Percentiles rank a stretch among this genome's conserved stretches.
Conservation (phyloP, 2,797 vertebrate genomes). For the Intellagama lesueurii region DNA sequence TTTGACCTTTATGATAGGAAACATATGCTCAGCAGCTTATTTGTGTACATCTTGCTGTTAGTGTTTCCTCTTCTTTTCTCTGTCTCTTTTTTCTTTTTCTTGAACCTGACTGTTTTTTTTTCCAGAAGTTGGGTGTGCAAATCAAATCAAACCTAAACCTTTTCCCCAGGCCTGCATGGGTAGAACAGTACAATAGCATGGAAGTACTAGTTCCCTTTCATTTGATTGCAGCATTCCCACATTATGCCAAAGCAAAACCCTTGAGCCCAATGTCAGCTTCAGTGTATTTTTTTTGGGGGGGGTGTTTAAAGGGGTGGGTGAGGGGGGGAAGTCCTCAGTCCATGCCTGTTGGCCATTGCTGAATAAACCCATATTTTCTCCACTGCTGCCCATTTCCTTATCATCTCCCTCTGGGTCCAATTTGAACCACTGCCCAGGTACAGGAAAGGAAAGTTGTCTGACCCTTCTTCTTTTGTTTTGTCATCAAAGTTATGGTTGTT, state of each 20-base stretch:
- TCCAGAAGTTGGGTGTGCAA: slow-evolving; percentile 5
- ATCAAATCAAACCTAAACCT: not conserved
- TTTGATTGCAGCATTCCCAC: too few relatives aligned
- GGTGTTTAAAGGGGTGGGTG: not conserved
- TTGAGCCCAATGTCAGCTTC: not conserved
- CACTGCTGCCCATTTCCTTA: not conserved
- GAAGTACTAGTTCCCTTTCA: too few relatives aligned
- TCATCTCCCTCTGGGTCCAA: not conserved
- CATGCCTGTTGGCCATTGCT: not conserved
- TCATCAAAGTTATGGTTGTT: slow-evolving; percentile 29
- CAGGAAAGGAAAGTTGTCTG: not conserved
- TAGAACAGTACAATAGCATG: not conserved
- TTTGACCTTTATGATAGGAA: slow-evolving; percentile 60
- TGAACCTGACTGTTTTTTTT: not conserved
- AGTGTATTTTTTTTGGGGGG: too few relatives aligned
- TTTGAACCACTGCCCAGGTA: not conserved
- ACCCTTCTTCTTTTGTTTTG: not conserved
- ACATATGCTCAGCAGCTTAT: slow-evolving; percentile 64
- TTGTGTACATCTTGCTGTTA: slow-evolving; percentile 58
- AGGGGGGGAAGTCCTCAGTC: too few relatives aligned
- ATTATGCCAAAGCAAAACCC: not conserved
- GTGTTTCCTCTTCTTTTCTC: not conserved
- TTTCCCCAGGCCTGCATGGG: not conserved
- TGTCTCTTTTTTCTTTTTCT: not conserved
- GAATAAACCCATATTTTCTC: too few relatives aligned